Evolutionary conservation across 1,140 invertebrate species (phyloP).

Genomic region (Tetramorium simillimum): DNA sequence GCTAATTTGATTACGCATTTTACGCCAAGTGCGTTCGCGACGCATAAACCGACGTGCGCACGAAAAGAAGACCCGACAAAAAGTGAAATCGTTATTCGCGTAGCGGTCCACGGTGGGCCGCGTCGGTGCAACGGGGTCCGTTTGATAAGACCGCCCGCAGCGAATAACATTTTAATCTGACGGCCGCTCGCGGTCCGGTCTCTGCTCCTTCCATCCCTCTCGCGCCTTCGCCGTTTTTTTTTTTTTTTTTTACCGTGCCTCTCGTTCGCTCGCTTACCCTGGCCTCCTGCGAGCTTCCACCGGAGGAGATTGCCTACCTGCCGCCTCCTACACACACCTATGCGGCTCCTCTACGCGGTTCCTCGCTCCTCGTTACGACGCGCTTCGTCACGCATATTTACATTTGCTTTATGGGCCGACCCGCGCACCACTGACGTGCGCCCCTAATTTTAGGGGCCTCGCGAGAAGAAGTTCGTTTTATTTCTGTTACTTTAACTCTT

Average conservation of each 20-base stretch:
- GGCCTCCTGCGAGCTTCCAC: constrained; percentile 45
- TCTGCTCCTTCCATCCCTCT: constrained; percentile 28
- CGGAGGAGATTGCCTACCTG: constrained; percentile 59
- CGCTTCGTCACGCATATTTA: constrained; percentile 64
- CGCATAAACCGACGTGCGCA: constrained; percentile 6
- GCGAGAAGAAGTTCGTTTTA: constrained; percentile 14
- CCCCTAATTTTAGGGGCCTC: constrained; percentile 37
- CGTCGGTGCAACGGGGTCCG: constrained; percentile 65
- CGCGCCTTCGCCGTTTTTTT: constrained; percentile 1
- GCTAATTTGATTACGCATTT: constrained; percentile 42
- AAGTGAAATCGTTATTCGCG: constrained; percentile 73
- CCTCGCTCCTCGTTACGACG: constrained; percentile 58
- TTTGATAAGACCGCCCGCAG: constrained; percentile 76
- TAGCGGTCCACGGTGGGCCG: constrained; percentile 49
- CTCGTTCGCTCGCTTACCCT: constrained; percentile 22
- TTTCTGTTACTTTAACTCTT: neutral
- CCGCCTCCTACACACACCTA: constrained; percentile 62
- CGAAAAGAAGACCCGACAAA: constrained; percentile 43
- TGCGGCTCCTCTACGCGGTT: constrained; percentile 44
- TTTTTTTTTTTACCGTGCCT: constrained; percentile 4
- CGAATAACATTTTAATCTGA: constrained; percentile 77
- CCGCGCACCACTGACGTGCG: constrained; percentile 35
- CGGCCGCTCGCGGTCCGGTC: constrained; percentile 57
- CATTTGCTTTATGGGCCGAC: constrained; percentile 55
- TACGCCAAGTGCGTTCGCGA: neutral